These are phyloP conservation scores for Callosobruchus maculatus DNA, from an alignment of 2,888 invertebrate genomes.

Conservation along the genomic window DNA sequence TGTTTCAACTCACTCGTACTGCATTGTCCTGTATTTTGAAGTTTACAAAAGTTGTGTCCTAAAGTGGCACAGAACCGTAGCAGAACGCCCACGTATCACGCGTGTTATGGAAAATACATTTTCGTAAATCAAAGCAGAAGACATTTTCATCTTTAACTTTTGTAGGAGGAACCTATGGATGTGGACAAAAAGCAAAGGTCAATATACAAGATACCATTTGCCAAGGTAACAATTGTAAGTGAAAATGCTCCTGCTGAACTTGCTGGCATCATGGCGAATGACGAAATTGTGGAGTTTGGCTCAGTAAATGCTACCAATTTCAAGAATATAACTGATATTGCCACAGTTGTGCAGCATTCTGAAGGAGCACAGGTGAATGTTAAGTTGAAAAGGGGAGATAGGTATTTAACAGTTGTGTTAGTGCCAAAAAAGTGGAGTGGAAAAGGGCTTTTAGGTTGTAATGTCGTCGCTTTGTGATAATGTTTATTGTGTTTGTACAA, in stretches of 20 bases:
- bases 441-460: constrained; percentile 73
- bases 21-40: too few relatives aligned
- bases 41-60: too few relatives aligned
- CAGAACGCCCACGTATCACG: too few relatives aligned
- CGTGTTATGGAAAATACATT: too few relatives aligned
- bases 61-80: too few relatives aligned
- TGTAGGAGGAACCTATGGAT: constrained; percentile 17
- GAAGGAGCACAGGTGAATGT: constrained; percentile 53
- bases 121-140: too few relatives aligned
- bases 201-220: constrained; percentile 55
- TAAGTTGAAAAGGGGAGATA: constrained; percentile 54
- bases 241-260: constrained; percentile 78
- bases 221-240: constrained; percentile 68
- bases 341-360: constrained; percentile 62
- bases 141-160: constrained; percentile 17
- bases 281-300: constrained; percentile 74
- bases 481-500: neutral
- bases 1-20: too few relatives aligned
- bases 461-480: constrained; percentile 54
- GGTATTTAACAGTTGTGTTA: constrained; percentile 56
- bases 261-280: constrained; percentile 68
- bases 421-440: constrained; percentile 76
- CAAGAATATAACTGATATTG: constrained; percentile 63
- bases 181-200: constrained; percentile 16
- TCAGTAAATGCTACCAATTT: constrained; percentile 71